Evolutionary conservation across 2,797 vertebrate species (phyloP), one percentile per base, ranked within the genome.

Genomic region (Streptopelia turtur): DNA sequence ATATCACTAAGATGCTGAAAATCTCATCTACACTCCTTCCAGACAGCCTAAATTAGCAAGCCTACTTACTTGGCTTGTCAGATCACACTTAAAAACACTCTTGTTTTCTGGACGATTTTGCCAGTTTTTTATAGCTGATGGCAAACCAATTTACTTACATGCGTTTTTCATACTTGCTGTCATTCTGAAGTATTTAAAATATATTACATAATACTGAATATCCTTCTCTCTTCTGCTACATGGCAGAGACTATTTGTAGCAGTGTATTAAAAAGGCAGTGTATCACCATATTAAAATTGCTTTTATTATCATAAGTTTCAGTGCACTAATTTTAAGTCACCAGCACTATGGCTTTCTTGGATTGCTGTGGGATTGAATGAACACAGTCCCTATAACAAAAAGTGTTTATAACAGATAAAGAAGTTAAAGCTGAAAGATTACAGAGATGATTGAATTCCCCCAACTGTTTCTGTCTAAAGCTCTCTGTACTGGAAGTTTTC

Each of bases 291-390:
- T 80, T 35, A 76, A 87, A 90, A 80, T 41, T 22, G 4, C 21
- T 90, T 95, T 89, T 95, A 43, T 55, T 63, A 53, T 65, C 63
- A 83, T 75, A 93, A 66, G 50, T 69, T 25, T 49, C 35, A 93
- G 28, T 28, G 27, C 27, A 69, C 9, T 85, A 56, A 63, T 52
- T 87, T 86, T 70, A 85, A 69, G 71, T 78, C 33, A 86, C n/a
- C 49, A 49, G 69, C 63, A 41, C 45, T 89, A 92, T 49, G 35
- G 20, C 16, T 69, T 12, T 49, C 37, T 82, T 35, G 31, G 76
- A 79, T 43, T 83, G 16, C 52, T 70, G 43, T 64, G 84, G 89
- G 69, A 80, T 13, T 28, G 5, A 97, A 83, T 39, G 31, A 92
- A 93, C 30, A 69, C 16, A 49, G 63, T 74, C 16, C 22, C 10